Conservation (phyloP, 2,113 vertebrate species). For the Sphaerodactylus townsendi region DNA sequence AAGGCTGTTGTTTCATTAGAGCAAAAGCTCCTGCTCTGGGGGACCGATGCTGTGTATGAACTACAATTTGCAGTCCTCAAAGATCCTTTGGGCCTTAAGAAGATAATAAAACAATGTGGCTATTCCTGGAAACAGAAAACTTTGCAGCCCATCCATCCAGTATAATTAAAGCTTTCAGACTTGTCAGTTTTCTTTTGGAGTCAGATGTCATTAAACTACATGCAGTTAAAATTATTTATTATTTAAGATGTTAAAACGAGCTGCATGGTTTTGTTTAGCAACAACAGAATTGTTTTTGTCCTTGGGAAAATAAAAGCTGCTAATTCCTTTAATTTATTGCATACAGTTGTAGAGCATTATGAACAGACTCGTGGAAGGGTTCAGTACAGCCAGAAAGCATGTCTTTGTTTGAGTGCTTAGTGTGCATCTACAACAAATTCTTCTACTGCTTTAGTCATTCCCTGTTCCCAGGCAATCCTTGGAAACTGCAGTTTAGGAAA, state of each 20-base stretch:
- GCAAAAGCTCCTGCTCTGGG: conserved; percentile 47
- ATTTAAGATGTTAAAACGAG: conserved; percentile 14
- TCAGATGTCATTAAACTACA: conserved; percentile 8
- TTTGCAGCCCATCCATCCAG: not conserved
- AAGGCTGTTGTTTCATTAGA: conserved; percentile 44
- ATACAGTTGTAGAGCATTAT: conserved; percentile 1
- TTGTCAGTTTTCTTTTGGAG: conserved; percentile 26
- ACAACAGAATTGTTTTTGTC: conserved; percentile 9
- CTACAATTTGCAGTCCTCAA: conserved; percentile 10
- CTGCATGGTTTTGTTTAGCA: conserved; percentile 23
- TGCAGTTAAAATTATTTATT: conserved; percentile 12
- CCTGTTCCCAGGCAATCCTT: not conserved
- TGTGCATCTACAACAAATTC: not conserved
- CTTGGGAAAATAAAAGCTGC: conserved; percentile 10
- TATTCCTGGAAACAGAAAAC: conserved; percentile 25
- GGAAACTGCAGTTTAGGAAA: not conserved
- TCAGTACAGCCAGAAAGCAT: not conserved
- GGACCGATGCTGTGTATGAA: conserved; percentile 31
- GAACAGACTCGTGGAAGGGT: conserved; percentile 2
- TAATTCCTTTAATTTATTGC: conserved; percentile 1
- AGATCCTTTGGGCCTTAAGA: not conserved
- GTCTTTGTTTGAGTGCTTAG: not conserved
- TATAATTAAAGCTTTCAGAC: conserved; percentile 13
- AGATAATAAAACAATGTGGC: not conserved
- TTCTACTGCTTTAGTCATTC: not conserved